These are phyloP conservation scores for Leuctra nigra DNA, from an alignment of 2,888 invertebrate species.

Conservation along the genomic window DNA sequence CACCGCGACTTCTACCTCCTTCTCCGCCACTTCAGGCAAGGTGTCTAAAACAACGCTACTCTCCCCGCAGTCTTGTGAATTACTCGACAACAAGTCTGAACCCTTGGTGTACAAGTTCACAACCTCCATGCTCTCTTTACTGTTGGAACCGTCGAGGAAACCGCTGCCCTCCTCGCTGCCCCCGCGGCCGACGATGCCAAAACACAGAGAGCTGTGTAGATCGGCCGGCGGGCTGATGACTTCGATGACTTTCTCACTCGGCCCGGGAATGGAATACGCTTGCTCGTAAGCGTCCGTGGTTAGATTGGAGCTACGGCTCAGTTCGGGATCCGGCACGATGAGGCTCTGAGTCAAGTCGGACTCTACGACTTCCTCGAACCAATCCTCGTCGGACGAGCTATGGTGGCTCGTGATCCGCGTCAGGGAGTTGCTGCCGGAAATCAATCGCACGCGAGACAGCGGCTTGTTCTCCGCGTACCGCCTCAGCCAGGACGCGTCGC, in stretches of 20 bases:
- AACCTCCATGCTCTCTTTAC: not conserved
- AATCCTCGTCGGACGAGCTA: slow-evolving; percentile 44
- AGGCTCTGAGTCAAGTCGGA: no score
- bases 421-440: slow-evolving; percentile 35
- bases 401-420: slow-evolving; percentile 37
- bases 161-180: no score
- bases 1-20: no score
- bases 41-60: not conserved
- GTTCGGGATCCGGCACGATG: no score
- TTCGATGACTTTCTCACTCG: not conserved
- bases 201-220: not conserved
- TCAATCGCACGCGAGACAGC: slow-evolving; percentile 34
- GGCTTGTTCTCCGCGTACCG: slow-evolving; percentile 29
- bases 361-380: slow-evolving; percentile 41
- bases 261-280: no score
- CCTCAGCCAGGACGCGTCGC: slow-evolving; percentile 38
- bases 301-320: no score
- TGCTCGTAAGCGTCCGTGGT: no score
- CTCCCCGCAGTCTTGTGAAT: no score
- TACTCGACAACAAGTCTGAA: not conserved
- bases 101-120: not conserved
- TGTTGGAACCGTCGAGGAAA: no score
- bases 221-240: not conserved
- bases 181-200: no score
- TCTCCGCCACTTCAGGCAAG: no score